A percentile compares a stretch with the other conserved stretches of the same genome.
Conservation (phyloP, 2,113 vertebrate genomes). For the Oplegnathus fasciatus region DNA sequence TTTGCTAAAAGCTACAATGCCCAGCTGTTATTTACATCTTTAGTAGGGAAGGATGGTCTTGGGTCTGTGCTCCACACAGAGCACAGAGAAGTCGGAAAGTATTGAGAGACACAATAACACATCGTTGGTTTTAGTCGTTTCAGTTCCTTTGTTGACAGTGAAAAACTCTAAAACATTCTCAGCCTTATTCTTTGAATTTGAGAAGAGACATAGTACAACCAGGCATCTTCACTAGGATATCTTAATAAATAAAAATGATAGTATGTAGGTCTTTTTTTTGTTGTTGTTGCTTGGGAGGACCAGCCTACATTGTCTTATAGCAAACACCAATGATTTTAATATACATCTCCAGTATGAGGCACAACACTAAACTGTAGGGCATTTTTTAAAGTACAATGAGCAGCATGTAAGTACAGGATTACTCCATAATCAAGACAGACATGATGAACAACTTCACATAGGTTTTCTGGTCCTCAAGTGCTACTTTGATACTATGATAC, state of each 20-base stretch:
- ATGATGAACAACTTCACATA: background rate
- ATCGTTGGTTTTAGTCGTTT: constrained; percentile 6
- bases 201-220: background rate
- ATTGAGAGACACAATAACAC: background rate
- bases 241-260: background rate
- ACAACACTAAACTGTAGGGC: background rate
- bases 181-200: background rate
- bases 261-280: background rate
- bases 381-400: background rate
- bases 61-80: background rate
- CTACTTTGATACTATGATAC: background rate
- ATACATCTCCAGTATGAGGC: background rate
- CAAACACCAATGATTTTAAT: background rate
- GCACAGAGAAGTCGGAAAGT: background rate
- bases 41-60: background rate
- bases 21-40: constrained; percentile 32
- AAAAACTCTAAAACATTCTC: background rate
- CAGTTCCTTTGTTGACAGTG: background rate
- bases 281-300: background rate
- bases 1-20: constrained; percentile 19
- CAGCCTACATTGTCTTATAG: background rate
- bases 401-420: background rate
- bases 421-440: background rate
- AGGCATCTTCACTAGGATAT: background rate
- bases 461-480: background rate